Conservation (phyloP, 2,888 invertebrate species). For the Drosophila prolongata region DNA sequence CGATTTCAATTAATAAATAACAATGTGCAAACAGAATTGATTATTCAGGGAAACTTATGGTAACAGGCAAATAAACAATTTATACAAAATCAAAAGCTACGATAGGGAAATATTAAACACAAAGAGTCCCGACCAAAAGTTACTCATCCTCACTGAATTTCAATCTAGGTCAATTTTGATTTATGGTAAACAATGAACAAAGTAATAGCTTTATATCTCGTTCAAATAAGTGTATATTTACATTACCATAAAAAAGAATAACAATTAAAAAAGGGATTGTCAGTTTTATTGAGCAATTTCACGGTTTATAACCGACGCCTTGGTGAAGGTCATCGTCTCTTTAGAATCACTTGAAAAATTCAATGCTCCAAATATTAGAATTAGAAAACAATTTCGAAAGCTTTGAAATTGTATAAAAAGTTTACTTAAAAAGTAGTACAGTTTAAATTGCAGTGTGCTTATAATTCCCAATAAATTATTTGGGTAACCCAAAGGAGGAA, state of each 20-base stretch:
- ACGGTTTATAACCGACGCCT: background rate
- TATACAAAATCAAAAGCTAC: conserved; percentile 6
- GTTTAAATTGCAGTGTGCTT: no score
- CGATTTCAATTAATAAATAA: conserved; percentile 10
- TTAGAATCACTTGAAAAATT: background rate
- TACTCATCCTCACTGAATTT: conserved; percentile 16
- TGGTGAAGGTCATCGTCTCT: background rate
- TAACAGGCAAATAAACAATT: conserved; percentile 21
- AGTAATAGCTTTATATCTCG: background rate
- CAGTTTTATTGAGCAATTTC: background rate
- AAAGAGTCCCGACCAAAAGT: background rate
- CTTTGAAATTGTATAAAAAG: no score
- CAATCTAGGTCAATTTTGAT: conserved; percentile 4
- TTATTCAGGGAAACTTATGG: background rate
- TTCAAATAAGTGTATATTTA: conserved; percentile 1
- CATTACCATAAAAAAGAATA: background rate
- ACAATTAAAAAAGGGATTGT: background rate
- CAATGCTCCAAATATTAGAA: no score
- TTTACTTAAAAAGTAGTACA: no score
- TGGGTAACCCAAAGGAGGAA: no score
- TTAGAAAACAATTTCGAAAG: no score
- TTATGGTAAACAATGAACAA: conserved; percentile 2
- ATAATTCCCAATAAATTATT: no score
- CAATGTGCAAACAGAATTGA: conserved; percentile 5
- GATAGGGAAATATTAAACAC: background rate